phyloP scores from a whole-genome alignment of 2,113 vertebrate genomes.

The Recurvirostra avosetta region DNA sequence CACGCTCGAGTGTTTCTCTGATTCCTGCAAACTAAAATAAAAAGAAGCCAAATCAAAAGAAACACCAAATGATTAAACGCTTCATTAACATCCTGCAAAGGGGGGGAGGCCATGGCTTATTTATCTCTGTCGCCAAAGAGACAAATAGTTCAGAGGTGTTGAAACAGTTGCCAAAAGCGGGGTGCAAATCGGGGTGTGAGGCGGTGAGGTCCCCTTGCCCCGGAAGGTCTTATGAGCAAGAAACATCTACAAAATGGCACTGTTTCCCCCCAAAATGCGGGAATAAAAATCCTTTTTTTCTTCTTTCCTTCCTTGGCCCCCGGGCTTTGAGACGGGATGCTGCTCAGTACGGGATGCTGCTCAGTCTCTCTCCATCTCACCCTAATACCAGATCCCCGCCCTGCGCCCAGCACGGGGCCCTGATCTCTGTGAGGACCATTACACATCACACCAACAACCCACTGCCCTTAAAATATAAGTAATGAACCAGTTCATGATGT shows the following conservation, averaged over 20 bases:
- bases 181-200: not conserved
- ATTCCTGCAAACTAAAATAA: conserved; percentile 33
- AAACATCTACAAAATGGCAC: not conserved
- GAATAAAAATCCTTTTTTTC: not conserved
- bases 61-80: conserved; percentile 59
- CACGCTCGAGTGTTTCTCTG: conserved; percentile 13
- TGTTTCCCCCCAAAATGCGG: not conserved
- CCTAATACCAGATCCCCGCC: not conserved
- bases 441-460: not conserved
- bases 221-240: not conserved
- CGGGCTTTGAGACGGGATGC: rapidly evolving
- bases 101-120: not conserved
- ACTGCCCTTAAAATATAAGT: not conserved
- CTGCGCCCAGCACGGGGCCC: not conserved
- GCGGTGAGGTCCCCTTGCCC: not conserved
- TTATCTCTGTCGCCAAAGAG: not conserved
- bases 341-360: not conserved
- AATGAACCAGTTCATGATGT: not conserved
- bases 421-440: not conserved
- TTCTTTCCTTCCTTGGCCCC: not conserved
- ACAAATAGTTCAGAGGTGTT: not conserved
- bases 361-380: not conserved
- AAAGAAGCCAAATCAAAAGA: conserved; percentile 26
- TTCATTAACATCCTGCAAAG: conserved; percentile 45
- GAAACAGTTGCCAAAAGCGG: not conserved